phyloP scores from a whole-genome alignment of 2,888 invertebrate genomes.

The Meteorus colon region DNA sequence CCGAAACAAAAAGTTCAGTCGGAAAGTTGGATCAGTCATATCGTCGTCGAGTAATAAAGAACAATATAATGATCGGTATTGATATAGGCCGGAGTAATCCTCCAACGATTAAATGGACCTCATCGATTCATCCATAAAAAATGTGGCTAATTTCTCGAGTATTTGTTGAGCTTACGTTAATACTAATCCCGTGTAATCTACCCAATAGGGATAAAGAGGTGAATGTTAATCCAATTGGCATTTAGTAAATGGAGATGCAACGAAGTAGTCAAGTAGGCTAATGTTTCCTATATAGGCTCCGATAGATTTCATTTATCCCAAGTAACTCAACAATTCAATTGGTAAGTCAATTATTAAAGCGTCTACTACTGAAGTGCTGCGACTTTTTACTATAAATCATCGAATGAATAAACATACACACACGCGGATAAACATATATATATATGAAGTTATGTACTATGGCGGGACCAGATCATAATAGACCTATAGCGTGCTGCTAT shows the following conservation, averaged over 20 bases:
- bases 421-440: not conserved
- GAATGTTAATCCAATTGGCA: conserved; percentile 37
- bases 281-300: not conserved
- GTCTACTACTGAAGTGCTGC: conserved; percentile 17
- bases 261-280: not conserved
- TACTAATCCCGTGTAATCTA: not conserved
- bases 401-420: not conserved
- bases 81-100: not conserved
- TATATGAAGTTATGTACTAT: not conserved
- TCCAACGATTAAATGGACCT: not conserved
- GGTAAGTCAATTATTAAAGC: conserved; percentile 36
- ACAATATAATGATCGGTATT: not conserved
- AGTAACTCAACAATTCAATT: conserved; percentile 36
- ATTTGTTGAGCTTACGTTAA: not conserved
- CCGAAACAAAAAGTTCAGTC: no score
- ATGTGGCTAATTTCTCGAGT: not conserved
- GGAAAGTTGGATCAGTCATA: not conserved
- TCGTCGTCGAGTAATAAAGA: not conserved
- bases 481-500: not conserved
- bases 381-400: not conserved
- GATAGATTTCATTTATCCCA: not conserved
- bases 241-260: conserved; percentile 27
- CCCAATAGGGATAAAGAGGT: not conserved
- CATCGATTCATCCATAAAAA: not conserved
- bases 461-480: not conserved